A percentile compares a stretch with the other conserved stretches of the same genome.
phyloP scores from a whole-genome alignment of 2,888 invertebrate genomes.

The Callyntrura guangdongensis region DNA sequence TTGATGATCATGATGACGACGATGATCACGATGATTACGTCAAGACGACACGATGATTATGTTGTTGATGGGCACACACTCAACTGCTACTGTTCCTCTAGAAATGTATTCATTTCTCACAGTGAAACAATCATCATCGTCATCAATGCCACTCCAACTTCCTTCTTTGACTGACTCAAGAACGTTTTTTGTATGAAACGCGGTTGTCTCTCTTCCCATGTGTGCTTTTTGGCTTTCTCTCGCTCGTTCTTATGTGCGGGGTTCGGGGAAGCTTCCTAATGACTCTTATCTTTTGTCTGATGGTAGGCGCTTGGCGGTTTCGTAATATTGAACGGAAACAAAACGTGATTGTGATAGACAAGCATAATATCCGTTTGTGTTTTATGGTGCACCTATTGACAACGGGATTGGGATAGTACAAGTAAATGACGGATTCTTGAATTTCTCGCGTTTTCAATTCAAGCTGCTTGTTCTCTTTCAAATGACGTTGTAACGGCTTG shows the following conservation, averaged over 20 bases:
- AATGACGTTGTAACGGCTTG: neutral
- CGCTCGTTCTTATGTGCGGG: neutral
- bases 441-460: neutral
- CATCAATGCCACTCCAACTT: neutral
- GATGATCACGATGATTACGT: neutral
- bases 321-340: neutral
- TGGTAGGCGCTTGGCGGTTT: neutral
- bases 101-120: neutral
- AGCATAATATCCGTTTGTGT: too few species aligned
- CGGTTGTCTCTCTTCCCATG: neutral
- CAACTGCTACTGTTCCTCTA: neutral
- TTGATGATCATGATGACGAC: constrained; percentile 4
- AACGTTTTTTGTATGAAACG: neutral
- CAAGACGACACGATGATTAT: constrained; percentile 1
- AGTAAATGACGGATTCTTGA: neutral
- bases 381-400: too few species aligned
- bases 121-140: constrained; percentile 3
- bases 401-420: neutral
- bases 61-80: constrained; percentile 14
- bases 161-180: neutral
- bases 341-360: neutral
- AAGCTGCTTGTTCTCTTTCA: neutral
- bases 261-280: neutral
- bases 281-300: neutral
- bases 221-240: neutral